Percentiles rank a stretch among this genome's conserved stretches.
Evolutionary conservation across 2,888 invertebrate genomes (phyloP).

Genomic region (Tiphia femorata): DNA sequence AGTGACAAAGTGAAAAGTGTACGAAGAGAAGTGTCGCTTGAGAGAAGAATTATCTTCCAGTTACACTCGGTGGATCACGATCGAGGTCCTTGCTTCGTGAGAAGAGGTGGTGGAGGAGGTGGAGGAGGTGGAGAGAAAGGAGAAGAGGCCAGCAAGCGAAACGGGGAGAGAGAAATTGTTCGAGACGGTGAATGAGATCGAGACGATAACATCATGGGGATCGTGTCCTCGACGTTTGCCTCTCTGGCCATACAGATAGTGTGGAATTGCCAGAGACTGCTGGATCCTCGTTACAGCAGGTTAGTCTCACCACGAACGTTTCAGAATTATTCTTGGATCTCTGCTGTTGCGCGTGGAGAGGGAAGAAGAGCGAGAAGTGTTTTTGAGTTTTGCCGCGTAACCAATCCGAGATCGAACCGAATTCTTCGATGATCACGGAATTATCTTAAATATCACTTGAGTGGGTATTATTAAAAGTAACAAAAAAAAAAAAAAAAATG

Average conservation of each 20-base stretch:
- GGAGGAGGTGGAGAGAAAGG: neutral
- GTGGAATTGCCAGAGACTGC: conserved; percentile 54
- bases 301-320: conserved; percentile 17
- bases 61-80: neutral
- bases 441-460: too few relatives aligned
- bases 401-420: too few relatives aligned
- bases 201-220: conserved; percentile 37
- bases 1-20: conserved; percentile 3
- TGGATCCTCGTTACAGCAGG: conserved; percentile 54
- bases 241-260: conserved; percentile 50
- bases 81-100: neutral
- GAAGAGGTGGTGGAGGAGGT: neutral
- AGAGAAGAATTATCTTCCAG: neutral
- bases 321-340: too few relatives aligned
- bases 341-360: too few relatives aligned
- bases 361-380: too few relatives aligned
- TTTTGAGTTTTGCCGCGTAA: too few relatives aligned
- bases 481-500: too few relatives aligned
- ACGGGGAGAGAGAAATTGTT: neutral
- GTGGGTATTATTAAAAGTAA: too few relatives aligned
- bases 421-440: too few relatives aligned
- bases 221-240: conserved; percentile 53
- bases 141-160: neutral
- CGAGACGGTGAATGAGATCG: neutral
- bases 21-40: neutral